phyloP scores from a whole-genome alignment of 2,888 invertebrate species.

The Phania funesta region DNA sequence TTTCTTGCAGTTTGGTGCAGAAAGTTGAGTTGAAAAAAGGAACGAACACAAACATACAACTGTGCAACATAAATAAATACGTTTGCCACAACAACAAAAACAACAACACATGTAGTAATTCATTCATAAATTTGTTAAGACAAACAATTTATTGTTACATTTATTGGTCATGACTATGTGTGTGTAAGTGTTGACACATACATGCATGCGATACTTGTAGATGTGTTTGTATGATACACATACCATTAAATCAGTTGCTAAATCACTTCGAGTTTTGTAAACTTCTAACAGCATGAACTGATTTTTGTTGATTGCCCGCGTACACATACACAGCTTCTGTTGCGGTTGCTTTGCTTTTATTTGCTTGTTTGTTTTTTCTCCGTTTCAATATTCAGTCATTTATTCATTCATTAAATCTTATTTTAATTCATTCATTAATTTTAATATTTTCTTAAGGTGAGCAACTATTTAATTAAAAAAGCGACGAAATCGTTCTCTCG shows the following conservation, averaged over 20 bases:
- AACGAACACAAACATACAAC: slow-evolving; percentile 13
- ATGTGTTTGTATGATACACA: background rate
- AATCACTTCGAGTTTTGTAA: background rate
- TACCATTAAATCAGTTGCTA: slow-evolving; percentile 23
- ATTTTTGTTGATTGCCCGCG: slow-evolving; percentile 6
- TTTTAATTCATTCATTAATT: slow-evolving; percentile 46
- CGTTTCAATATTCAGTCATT: slow-evolving; percentile 15
- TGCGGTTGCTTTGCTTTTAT: background rate
- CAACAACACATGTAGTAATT: slow-evolving; percentile 47
- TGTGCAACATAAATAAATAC: background rate
- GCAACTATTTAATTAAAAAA: slow-evolving; percentile 61
- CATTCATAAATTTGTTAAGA: slow-evolving; percentile 61
- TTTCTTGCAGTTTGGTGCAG: background rate
- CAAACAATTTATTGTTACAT: background rate
- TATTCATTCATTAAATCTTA: slow-evolving; percentile 39
- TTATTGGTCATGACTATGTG: background rate
- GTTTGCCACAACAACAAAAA: slow-evolving; percentile 8
- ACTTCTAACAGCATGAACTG: background rate
- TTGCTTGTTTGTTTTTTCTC: background rate
- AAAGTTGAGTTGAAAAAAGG: background rate
- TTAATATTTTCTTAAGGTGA: slow-evolving; percentile 55
- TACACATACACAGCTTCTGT: slow-evolving; percentile 25
- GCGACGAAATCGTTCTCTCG: background rate
- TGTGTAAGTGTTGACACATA: background rate
- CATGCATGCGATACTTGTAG: background rate